phyloP scores from a whole-genome alignment of 64 coral and sea anemone genomes.

The Catalaphyllia jardinei region DNA sequence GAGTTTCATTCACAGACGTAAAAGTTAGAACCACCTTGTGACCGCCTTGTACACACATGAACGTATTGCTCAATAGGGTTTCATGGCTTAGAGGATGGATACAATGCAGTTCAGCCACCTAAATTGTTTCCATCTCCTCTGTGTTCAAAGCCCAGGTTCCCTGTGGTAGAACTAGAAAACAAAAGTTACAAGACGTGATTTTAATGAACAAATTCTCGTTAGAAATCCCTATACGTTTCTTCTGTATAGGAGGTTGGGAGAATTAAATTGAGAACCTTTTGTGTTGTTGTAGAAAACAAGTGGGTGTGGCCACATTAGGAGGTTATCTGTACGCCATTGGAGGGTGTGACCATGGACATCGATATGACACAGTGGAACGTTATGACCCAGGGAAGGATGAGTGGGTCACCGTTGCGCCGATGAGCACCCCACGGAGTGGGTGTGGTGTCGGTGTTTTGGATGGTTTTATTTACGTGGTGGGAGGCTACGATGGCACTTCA shows the following conservation, averaged over 20 bases:
- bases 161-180: too few relatives aligned
- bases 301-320: conserved; percentile 86
- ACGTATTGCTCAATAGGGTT: too few relatives aligned
- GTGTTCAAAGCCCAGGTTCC: too few relatives aligned
- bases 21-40: too few relatives aligned
- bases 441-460: conserved; percentile 97
- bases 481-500: conserved; percentile 95
- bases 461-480: conserved; percentile 93
- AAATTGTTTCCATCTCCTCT: too few relatives aligned
- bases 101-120: too few relatives aligned
- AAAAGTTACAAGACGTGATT: too few relatives aligned
- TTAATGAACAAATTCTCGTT: too few relatives aligned
- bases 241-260: not conserved
- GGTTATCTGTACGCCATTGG: conserved; percentile 94
- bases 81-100: too few relatives aligned
- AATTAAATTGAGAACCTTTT: not conserved
- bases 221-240: too few relatives aligned
- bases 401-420: conserved; percentile 88
- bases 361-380: conserved; percentile 89
- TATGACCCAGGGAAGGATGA: conserved; percentile 90
- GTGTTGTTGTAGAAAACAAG: conserved; percentile 83
- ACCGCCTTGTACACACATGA: too few relatives aligned
- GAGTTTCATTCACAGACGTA: too few relatives aligned
- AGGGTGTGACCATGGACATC: conserved; percentile 91
- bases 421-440: conserved; percentile 98